Percentiles rank a stretch among this genome's conserved stretches.
Evolutionary conservation across 2,113 vertebrate species (phyloP).

Genomic region (Setophaga petechia): DNA sequence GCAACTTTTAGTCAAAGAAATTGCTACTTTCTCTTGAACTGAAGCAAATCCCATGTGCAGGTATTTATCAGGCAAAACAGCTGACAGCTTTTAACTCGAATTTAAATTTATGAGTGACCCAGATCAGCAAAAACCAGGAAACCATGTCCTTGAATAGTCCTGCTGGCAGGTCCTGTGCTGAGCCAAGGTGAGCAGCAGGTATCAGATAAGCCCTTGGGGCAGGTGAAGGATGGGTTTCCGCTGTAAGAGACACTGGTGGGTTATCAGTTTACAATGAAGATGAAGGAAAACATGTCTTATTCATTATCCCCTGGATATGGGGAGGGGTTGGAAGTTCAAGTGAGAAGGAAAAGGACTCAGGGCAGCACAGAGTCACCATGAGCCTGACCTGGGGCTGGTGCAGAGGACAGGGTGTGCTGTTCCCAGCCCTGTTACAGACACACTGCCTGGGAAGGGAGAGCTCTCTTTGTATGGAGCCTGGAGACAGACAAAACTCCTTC

Average conservation of each 20-base stretch:
- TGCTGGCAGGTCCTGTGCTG: not conserved
- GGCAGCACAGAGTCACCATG: not conserved
- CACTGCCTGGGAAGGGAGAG: not conserved
- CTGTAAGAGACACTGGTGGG: not conserved
- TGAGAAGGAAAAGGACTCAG: not conserved
- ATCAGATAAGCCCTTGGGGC: not conserved
- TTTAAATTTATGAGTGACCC: conserved; percentile 1
- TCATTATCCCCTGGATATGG: not conserved
- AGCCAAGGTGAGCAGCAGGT: not conserved
- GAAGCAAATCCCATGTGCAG: not conserved
- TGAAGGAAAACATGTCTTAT: not conserved
- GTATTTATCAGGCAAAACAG: not conserved
- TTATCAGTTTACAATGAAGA: not conserved
- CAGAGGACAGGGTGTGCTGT: not conserved
- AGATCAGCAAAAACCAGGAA: not conserved
- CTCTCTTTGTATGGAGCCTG: not conserved
- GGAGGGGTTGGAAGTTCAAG: not conserved
- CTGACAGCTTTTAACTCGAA: not conserved
- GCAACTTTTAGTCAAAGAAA: not conserved
- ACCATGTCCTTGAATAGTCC: not conserved
- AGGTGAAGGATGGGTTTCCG: not conserved
- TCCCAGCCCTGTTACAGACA: not conserved
- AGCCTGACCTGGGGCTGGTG: not conserved
- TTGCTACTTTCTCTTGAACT: not conserved
- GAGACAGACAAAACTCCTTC: not conserved